Evolutionary conservation across 2,113 vertebrate species (phyloP), one percentile per base, ranked within the genome.

Genomic region (Pygoscelis adeliae): DNA sequence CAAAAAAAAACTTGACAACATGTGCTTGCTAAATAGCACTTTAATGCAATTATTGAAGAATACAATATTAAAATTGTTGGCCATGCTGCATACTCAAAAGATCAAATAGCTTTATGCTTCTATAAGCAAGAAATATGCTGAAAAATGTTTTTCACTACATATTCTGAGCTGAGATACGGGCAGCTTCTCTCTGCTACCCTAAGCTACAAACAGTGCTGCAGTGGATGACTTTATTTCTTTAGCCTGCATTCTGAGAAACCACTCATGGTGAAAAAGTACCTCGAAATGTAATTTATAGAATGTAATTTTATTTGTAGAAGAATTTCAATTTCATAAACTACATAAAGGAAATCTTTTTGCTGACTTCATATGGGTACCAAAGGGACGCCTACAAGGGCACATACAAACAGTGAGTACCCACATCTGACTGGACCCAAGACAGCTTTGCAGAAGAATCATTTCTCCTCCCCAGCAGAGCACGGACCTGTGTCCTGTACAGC

Each of bases 371-470:
- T 3, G 18, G 11, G 21, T 53, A 23, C 22, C 42, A 59, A 42
- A 55, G 42, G 17, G 26, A 25, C 46, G 8, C 26, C n/a, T 14
- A 20, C 42, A 62, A 36, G 40, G 29, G 29, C 44, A 55, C 50
- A 5, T 4, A 11, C 1, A 36, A 66, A 15, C 21, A 2, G 5
- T 6, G 11, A 70, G 67, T 49, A 59, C 23, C 21, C 50, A 13
- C 8, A 1, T 26, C 23, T 49, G 70, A 7, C 19, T 13, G 14
- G 26, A 8, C 17, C 20, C 1, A 0, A 50, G 25, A 11, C 6
- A 66, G 25, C 36, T 61, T 12, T 56, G 69, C 50, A 55, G 36
- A 23, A 49, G 21, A 21, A 30, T 4, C 29, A 1, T 8, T 66
- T 7, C 38, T 22, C 9, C 14, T 62, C 16, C 36, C 34, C 40